Evolutionary conservation across 2,113 vertebrate species (phyloP).

Genomic region (Corythornis vintsioides): DNA sequence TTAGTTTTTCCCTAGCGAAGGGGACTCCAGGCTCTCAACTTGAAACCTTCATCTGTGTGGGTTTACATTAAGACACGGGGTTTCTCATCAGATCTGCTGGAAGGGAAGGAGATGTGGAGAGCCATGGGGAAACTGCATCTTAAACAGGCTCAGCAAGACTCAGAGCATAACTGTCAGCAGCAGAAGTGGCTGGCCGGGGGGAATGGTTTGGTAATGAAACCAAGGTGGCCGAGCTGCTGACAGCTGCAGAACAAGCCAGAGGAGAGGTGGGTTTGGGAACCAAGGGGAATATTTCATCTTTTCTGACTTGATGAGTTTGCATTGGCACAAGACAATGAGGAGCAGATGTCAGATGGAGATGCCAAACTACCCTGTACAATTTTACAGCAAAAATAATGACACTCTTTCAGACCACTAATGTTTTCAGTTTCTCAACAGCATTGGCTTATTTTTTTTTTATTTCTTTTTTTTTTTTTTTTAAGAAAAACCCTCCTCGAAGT

Average conservation of each 20-base stretch:
- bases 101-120: not conserved
- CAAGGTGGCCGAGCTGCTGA: constrained; percentile 60
- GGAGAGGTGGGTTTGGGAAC: constrained; percentile 52
- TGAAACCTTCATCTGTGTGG: rapidly evolving
- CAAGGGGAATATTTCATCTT: constrained; percentile 53
- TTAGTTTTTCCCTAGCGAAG: not conserved
- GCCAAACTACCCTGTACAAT: constrained; percentile 48
- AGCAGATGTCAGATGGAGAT: constrained; percentile 55
- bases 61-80: not conserved
- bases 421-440: constrained; percentile 2
- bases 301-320: constrained; percentile 63
- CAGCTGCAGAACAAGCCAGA: constrained; percentile 39
- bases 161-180: constrained; percentile 57
- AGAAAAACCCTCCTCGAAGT: not conserved
- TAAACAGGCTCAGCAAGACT: constrained; percentile 8
- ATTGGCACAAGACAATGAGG: constrained; percentile 53
- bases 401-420: constrained; percentile 1
- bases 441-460: not conserved
- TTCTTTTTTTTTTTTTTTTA: not conserved
- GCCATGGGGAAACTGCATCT: not conserved
- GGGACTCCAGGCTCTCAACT: not conserved
- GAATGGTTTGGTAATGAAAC: not conserved
- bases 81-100: not conserved
- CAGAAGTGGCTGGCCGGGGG: constrained; percentile 37
- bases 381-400: constrained; percentile 49